Evolutionary conservation across 2,113 vertebrate genomes (phyloP).

Genomic region (Eurypyga helias): DNA sequence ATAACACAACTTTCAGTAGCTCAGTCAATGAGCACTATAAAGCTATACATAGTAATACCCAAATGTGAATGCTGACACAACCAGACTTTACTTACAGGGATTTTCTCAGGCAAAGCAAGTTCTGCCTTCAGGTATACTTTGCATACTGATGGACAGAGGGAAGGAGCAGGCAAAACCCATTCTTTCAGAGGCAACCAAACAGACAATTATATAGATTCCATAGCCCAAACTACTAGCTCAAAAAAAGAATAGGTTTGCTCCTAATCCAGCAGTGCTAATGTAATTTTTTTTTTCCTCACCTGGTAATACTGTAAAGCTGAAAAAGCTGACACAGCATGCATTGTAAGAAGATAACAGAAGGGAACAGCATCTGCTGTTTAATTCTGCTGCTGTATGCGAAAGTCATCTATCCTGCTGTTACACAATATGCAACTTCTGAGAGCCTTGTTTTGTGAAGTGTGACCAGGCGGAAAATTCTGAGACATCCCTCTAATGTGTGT

Average conservation of each 20-base stretch:
- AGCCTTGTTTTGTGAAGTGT: background rate
- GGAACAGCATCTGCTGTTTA: background rate
- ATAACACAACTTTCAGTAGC: background rate
- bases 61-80: background rate
- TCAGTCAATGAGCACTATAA: background rate
- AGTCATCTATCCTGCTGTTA: background rate
- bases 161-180: background rate
- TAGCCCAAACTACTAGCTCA: background rate
- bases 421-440: background rate
- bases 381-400: background rate
- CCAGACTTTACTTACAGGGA: background rate
- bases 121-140: background rate
- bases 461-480: background rate
- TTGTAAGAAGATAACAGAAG: background rate
- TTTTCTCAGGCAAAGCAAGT: background rate
- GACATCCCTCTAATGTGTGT: background rate
- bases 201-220: background rate
- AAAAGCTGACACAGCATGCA: background rate
- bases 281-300: background rate
- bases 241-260: background rate
- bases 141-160: background rate
- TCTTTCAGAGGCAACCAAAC: background rate
- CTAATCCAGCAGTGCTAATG: background rate
- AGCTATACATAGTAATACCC: background rate
- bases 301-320: background rate